Base-by-base conservation (phyloP, 2,888 invertebrate species). In the Alsophila aescularia region DNA sequence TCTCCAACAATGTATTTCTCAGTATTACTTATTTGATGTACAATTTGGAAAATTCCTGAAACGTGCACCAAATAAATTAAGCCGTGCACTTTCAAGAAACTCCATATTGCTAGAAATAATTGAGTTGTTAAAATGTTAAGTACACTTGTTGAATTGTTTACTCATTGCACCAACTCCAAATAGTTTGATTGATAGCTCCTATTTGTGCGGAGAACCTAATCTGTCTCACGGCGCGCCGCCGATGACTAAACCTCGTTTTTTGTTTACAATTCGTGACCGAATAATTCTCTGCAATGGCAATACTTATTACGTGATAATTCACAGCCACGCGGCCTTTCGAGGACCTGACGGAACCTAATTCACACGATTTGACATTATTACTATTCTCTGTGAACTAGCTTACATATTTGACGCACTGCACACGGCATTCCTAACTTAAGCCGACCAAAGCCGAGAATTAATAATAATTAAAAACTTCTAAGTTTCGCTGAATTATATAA, bases 231-330 rank as follows among this genome's bases (percentile, higher is more conserved):
- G 39, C 39, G 15, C 42, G 16, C 16, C 14, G 16, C 5, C 41
- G 41, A 50, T 50, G 50, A 50, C 50, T 50, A 50, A 52, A 41
- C 50, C 54, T 50, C 41, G 58, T 53, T 62, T 72, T 68, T 67
- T 67, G 60, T 65, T 67, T 62, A 64, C 64, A 55, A 45, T 66
- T 72, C 65, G 71, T 72, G 73, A 70, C 66, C 69, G 62, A 66
- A 63, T 60, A 48, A 58, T 59, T 62, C 21, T 24, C 16, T 1
- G 31, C 51, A 45, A 53, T 58, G 39, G 69, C 65, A 65, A 68
- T 66, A 62, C 49, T 54, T 66, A 58, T 75, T 75, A 75, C 74
- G 75, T 73, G 74, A 68, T 58, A 39, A 39, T 47, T 58, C 37
- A 53, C 60, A 62, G 56, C 61, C 58, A 51, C 31, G 47, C 66